phyloP scores from a whole-genome alignment of 2,888 invertebrate species.

The Cephus runcator region DNA sequence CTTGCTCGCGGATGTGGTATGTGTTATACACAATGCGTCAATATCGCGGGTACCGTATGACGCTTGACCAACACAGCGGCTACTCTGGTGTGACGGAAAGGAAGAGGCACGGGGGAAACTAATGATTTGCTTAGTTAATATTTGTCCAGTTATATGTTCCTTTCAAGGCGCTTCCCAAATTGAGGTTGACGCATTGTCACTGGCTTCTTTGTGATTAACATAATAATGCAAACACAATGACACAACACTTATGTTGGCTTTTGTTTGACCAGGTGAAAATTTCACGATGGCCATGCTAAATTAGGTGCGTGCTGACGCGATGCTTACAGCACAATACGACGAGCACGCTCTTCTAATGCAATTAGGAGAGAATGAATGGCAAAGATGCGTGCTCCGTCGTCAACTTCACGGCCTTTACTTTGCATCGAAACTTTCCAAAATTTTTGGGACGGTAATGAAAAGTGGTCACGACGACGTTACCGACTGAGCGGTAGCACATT shows the following conservation, averaged over 20 bases:
- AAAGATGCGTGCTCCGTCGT: conserved; percentile 2
- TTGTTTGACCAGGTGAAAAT: conserved; percentile 65
- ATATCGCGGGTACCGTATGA: conserved; percentile 10
- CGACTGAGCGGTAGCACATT: neutral
- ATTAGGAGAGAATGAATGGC: conserved; percentile 44
- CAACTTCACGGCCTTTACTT: neutral
- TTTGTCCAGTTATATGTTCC: conserved; percentile 58
- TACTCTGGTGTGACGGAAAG: neutral
- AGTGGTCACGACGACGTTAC: neutral
- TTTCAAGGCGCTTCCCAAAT: conserved; percentile 62
- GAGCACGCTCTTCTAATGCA: conserved; percentile 56
- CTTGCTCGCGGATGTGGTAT: neutral
- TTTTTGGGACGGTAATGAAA: conserved; percentile 45
- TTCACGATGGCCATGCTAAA: conserved; percentile 41
- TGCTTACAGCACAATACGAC: neutral
- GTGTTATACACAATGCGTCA: conserved; percentile 19
- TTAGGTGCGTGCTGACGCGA: conserved; percentile 34
- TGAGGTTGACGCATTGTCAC: conserved; percentile 63
- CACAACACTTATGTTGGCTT: conserved; percentile 33
- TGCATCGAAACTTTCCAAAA: conserved; percentile 51
- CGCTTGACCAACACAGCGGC: neutral
- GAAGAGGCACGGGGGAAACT: conserved; percentile 45
- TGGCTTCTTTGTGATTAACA: conserved; percentile 59
- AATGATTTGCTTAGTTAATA: conserved; percentile 64
- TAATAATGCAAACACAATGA: conserved; percentile 65